A percentile compares a stretch with the other conserved stretches of the same genome.
phyloP scores from a whole-genome alignment of 2,797 vertebrate species.

The Leuciscus waleckii region DNA sequence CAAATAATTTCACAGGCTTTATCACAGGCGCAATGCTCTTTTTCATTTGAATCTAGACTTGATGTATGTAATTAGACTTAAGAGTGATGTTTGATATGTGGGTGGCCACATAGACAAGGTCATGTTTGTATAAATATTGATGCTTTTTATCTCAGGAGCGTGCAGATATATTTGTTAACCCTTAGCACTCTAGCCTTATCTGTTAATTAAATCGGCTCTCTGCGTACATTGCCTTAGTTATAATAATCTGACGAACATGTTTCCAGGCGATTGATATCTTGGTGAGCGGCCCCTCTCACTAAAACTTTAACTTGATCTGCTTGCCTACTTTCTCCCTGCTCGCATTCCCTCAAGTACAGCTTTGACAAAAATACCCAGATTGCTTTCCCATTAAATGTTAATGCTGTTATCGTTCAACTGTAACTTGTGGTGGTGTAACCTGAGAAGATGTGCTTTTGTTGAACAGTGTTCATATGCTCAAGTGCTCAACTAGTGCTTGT shows the following conservation, averaged over 20 bases:
- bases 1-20: neutral
- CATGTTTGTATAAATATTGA: constrained; percentile 6
- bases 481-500: neutral
- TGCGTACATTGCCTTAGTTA: constrained; percentile 13
- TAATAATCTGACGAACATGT: constrained; percentile 47
- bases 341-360: constrained; percentile 2
- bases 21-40: neutral
- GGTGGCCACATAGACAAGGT: constrained; percentile 1
- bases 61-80: neutral
- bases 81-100: neutral
- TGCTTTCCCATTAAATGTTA: constrained; percentile 32
- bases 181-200: constrained; percentile 31
- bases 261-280: constrained; percentile 65
- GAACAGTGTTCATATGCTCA: neutral
- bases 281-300: constrained; percentile 53
- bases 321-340: constrained; percentile 30
- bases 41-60: constrained; percentile 15
- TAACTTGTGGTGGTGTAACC: constrained; percentile 6
- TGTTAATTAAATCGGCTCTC: constrained; percentile 51
- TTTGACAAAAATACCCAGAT: constrained; percentile 9
- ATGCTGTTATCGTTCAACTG: constrained; percentile 4
- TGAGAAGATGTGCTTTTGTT: constrained; percentile 6
- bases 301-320: constrained; percentile 44
- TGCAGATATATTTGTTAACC: constrained; percentile 25
- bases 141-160: too few species aligned